Evolutionary conservation across 2,113 vertebrate genomes (phyloP).

Genomic region (Mugil cephalus): DNA sequence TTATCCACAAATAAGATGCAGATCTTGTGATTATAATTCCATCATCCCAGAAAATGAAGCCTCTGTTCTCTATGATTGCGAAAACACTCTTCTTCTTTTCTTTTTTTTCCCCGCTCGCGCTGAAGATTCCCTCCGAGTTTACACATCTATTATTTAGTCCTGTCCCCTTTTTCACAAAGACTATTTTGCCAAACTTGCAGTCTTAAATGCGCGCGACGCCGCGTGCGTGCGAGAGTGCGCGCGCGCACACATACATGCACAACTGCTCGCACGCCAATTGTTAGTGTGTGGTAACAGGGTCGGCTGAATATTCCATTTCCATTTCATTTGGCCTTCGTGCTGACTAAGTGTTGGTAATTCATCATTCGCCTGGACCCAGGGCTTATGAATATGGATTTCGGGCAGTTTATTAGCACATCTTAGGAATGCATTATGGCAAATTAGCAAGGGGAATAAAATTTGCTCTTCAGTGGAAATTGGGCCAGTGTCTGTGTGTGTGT

Average conservation of each 20-base stretch:
- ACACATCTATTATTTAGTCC: conserved; percentile 71
- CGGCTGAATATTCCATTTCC: conserved; percentile 67
- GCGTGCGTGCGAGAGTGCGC: not conserved
- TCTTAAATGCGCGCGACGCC: not conserved
- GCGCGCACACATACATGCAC: not conserved
- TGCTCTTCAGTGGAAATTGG: conserved; percentile 30
- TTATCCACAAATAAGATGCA: conserved; percentile 34
- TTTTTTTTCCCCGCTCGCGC: no score
- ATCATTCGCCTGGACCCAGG: conserved; percentile 50
- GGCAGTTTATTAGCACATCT: conserved; percentile 74
- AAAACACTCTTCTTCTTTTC: conserved; percentile 25
- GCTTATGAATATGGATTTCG: conserved; percentile 75
- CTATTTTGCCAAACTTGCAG: conserved; percentile 35
- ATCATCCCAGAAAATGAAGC: conserved; percentile 45
- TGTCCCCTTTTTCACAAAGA: conserved; percentile 43
- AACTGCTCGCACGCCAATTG: conserved; percentile 40
- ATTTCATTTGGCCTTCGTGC: conserved; percentile 69
- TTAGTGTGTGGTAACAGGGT: conserved; percentile 15
- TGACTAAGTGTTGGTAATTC: conserved; percentile 75
- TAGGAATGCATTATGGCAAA: conserved; percentile 72
- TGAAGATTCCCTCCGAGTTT: conserved; percentile 33
- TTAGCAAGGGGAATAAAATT: conserved; percentile 45
- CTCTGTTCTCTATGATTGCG: conserved; percentile 46
- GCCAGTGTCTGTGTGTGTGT: conserved; percentile 21
- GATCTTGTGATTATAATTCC: conserved; percentile 57